Evolutionary conservation across 1,140 invertebrate genomes (phyloP).

Genomic region (Idris sp.): DNA sequence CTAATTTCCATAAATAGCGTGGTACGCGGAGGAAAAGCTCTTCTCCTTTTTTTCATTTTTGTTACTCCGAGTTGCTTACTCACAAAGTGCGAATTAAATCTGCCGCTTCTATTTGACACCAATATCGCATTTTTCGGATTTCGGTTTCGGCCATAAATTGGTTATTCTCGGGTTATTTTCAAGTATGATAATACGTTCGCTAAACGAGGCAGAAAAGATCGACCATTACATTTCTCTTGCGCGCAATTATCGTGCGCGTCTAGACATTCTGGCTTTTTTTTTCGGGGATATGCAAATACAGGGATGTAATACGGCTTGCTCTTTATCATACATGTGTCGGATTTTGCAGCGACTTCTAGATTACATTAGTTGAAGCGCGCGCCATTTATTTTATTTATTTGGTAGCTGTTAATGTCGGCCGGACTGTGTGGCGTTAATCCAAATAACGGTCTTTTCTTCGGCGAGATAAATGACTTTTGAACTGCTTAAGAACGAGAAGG

Average conservation of each 20-base stretch:
- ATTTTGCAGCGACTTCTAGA: constrained; percentile 15
- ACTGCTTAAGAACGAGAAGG: neutral
- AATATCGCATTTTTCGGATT: constrained; percentile 64
- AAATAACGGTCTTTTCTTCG: constrained; percentile 1
- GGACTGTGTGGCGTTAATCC: constrained; percentile 20
- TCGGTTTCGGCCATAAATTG: constrained; percentile 38
- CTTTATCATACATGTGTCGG: constrained; percentile 22
- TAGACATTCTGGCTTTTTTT: constrained; percentile 22
- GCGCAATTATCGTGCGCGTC: constrained; percentile 65
- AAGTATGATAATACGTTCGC: constrained; percentile 58
- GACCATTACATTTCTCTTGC: constrained; percentile 69
- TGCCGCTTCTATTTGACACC: constrained; percentile 65
- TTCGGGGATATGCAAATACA: constrained; percentile 29
- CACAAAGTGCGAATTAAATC: constrained; percentile 57
- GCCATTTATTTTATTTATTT: constrained; percentile 15
- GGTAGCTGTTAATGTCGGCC: constrained; percentile 11
- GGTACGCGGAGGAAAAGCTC: constrained; percentile 20
- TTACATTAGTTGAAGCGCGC: constrained; percentile 15
- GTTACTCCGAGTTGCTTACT: constrained; percentile 35
- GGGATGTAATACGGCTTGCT: constrained; percentile 12
- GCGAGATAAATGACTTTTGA: constrained; percentile 23
- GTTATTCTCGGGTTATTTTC: constrained; percentile 48
- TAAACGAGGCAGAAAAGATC: constrained; percentile 66
- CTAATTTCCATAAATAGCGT: constrained; percentile 78
- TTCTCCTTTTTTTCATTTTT: constrained; percentile 6